Base-by-base conservation (phyloP, 2,888 invertebrate genomes). In the Hoplodrina blanda region DNA sequence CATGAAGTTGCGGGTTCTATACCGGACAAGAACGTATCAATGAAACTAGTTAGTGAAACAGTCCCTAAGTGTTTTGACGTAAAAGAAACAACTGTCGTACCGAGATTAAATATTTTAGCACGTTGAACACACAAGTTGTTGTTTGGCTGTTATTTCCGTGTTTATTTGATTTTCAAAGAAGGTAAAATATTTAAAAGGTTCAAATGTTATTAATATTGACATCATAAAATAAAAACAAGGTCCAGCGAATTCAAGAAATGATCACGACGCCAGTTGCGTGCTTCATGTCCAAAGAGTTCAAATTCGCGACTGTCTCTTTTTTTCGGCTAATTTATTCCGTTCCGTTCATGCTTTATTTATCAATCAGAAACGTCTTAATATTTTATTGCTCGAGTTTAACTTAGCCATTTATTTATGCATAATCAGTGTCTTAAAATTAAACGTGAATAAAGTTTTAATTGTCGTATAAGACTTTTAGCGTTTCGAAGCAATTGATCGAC, bases 161-260 rank as follows among this genome's bases (percentile, higher is more conserved):
- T 46, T 17, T 46, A 13, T 25, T 25, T 25, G 25, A 2, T 25
- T 25, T 25, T 25, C 13, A 61, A n/a, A 13, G 13, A 61, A 10
- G 1, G 25, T 25, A 15, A 25, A 0, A 33, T 30, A 30, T 50
- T 30, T 15, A 55, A 33, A 46, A 55, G 2, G 0, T 20, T 41
- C 10, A 10, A 69, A 69, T 25, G 37, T 49, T 25, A 46, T 49
- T 15, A 49, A 55, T 49, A 74, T 57, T 73, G 60, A 77, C 70
- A 79, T 81, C 76, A 69, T 57, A 20, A 66, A 71, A 82, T 88
- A 86, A 89, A 84, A 88, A 86, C 80, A 88, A 86, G 81, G 88
- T 89, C 71, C 54, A 67, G 67, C 70, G 79, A 86, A 69, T 85
- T 84, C 81, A 85, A 80, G 62, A 62, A 55, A 75, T 67, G 62